Percentiles rank a stretch among this genome's conserved stretches.
Evolutionary conservation across 2,888 invertebrate genomes (phyloP).

Genomic region (Himalopsyche kuldschensis): DNA sequence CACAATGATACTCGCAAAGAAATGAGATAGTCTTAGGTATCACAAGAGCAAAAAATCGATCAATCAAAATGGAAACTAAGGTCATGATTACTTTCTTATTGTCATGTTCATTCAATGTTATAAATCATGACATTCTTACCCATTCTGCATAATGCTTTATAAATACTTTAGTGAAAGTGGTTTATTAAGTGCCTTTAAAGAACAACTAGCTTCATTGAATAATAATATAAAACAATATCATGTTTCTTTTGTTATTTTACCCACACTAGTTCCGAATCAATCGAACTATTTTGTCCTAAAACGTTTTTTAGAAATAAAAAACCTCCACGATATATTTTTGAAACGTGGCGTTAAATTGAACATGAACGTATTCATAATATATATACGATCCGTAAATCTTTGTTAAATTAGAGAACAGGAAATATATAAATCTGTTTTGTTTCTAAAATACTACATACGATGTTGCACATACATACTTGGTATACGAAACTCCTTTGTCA

Average conservation of each 20-base stretch:
- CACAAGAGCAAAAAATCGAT: background rate
- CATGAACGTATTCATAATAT: too few species aligned
- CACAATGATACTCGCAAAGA: background rate
- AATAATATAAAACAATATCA: too few species aligned
- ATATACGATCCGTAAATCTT: too few species aligned
- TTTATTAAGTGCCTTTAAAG: background rate
- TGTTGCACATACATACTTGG: background rate
- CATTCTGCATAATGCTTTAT: background rate
- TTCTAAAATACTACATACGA: background rate
- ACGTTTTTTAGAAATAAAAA: too few species aligned
- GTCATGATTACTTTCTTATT: slow-evolving; percentile 7
- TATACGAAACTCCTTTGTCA: background rate
- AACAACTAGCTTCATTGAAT: background rate
- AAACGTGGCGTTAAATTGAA: too few species aligned
- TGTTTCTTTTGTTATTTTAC: too few species aligned
- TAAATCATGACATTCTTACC: background rate
- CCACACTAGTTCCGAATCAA: too few species aligned
- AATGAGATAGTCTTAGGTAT: background rate
- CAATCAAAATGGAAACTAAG: background rate
- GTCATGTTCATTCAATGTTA: background rate
- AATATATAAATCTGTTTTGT: too few species aligned
- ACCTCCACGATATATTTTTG: too few species aligned
- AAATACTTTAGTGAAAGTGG: background rate
- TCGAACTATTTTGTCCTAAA: too few species aligned
- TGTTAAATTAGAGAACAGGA: too few species aligned